Evolutionary conservation across 35 echinoderm and acorn worm genomes (phyloP), one percentile per base, ranked within the genome.

Genomic region (Hemicentrotus pulcherrimus): DNA sequence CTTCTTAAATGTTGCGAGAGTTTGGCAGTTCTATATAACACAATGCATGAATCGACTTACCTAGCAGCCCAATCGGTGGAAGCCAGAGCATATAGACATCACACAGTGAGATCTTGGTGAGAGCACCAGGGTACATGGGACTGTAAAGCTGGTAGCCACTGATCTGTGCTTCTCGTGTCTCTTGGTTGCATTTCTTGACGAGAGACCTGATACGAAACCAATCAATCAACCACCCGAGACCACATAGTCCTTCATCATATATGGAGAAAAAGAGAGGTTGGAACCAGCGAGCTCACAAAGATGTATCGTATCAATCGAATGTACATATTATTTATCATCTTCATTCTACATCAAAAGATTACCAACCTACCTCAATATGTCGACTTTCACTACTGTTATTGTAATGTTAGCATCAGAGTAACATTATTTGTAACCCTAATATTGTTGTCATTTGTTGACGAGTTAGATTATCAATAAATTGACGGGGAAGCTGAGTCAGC

Each of bases 201-300:
- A 93, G 48, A 4, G 45, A 50, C 46, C 28, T 93, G 91, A 97
- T 97, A 32, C 96, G 95, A 52, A 95, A 52, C 92, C 92, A 94
- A 88, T 97, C 96, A 41, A 95, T 94, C 9, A 97, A 10, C 47
- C 94, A 88, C 22, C 96, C 96, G 7, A 95, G 71, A 32, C 50
- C 48, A 48, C 91, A 86, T 9, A 93, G 32, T 30, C 88, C 88
- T 33, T 32, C 9, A 28, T n/a, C n/a, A n/a, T n/a, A n/a, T n/a
- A n/a, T 24, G 28, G 18, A 78, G 28, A 78, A 78, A n/a, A 78
- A 78, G 10, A 11, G 15, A 2, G 50, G 10, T 14, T 14, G 50
- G 50, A 55, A 55, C 50, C 50, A 11, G 50, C 12, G 9, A 55
- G 50, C 15, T 55, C 50, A 14, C 7, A 50, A 50, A 50, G 48